Evolutionary conservation across 2,113 vertebrate genomes (phyloP), one percentile per base, ranked within the genome.

Genomic region (Orycteropus afer): DNA sequence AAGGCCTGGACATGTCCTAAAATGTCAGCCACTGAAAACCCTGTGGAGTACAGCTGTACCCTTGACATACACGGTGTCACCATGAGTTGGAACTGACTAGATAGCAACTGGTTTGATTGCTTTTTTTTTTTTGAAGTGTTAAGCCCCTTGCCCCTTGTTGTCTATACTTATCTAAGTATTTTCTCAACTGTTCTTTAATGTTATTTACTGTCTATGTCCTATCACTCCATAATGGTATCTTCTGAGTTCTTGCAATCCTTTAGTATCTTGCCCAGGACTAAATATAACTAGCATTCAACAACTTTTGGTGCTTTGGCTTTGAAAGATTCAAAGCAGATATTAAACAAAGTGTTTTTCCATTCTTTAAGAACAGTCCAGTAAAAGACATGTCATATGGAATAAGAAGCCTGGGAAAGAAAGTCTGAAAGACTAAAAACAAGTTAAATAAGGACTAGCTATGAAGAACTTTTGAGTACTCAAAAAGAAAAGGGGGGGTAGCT

Each of bases 301-400:
- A 87, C 55, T 61, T 73, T 63, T 88, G 86, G 73, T 47, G 79
- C 81, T 89, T 69, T 76, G 90, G 67, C 89, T 83, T 42, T 83
- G 82, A 92, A 57, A 69, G 86, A 95, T 86, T 55, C 74, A 83
- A 65, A 92, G 78, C 86, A 92, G 88, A 94, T 59, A 85, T n/a
- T 76, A 67, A 88, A 76, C 65, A 67, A 65, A 55, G 47, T 79
- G 9, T 63, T 96, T 96, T 95, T 90, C 88, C 73, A 65, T 71
- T 96, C 59, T 94, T 96, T 40, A 96, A 92, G 29, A 32, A 59
- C 67, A 94, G 86, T 95, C 79, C 74, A 37, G 67, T 80, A 92
- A 95, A 91, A 93, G 85, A 93, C 74, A 69, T n/a, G 84, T 76
- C 86, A 57, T 53, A 47, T 65, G 63, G 84, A 84, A 85, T 76